Percentiles rank a stretch among this genome's conserved stretches.
phyloP scores from a whole-genome alignment of 2,113 vertebrate genomes.

The Gracilinanus agilis region DNA sequence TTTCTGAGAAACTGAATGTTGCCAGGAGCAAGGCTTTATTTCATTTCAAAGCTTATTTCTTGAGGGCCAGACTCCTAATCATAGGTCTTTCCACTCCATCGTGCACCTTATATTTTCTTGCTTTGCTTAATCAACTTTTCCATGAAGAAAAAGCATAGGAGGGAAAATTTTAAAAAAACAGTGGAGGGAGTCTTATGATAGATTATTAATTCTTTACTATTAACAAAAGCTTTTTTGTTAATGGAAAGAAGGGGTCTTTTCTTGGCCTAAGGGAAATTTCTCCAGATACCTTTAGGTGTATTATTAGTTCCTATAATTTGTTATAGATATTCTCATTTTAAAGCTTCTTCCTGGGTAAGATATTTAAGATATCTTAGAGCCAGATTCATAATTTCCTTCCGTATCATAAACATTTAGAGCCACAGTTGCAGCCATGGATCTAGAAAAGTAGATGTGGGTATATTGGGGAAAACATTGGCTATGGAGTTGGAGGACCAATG shows the following conservation, averaged over 20 bases:
- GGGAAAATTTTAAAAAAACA: not conserved
- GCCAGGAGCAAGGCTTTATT: slow-evolving; percentile 20
- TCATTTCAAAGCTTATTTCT: slow-evolving; percentile 36
- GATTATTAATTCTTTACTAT: not conserved
- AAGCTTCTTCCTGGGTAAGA: not conserved
- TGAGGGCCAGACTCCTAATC: slow-evolving; percentile 19
- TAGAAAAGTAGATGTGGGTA: too few species aligned
- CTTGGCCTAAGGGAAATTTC: not conserved
- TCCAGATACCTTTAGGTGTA: not conserved
- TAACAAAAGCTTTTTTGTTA: not conserved
- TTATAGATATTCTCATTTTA: not conserved
- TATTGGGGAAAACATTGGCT: not conserved
- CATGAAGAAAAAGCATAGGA: slow-evolving; percentile 9
- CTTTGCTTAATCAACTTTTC: slow-evolving; percentile 23
- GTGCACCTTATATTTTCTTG: slow-evolving; percentile 16
- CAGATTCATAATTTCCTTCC: not conserved
- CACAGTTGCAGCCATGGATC: not conserved
- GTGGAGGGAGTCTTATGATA: not conserved
- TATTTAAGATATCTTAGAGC: not conserved
- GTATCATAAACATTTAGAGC: not conserved
- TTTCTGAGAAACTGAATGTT: not conserved
- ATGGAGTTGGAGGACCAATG: not conserved
- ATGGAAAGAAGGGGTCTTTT: not conserved
- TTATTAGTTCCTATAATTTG: not conserved
- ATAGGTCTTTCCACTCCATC: not conserved